phyloP scores from a whole-genome alignment of 2,113 vertebrate species.

The Mugil cephalus region DNA sequence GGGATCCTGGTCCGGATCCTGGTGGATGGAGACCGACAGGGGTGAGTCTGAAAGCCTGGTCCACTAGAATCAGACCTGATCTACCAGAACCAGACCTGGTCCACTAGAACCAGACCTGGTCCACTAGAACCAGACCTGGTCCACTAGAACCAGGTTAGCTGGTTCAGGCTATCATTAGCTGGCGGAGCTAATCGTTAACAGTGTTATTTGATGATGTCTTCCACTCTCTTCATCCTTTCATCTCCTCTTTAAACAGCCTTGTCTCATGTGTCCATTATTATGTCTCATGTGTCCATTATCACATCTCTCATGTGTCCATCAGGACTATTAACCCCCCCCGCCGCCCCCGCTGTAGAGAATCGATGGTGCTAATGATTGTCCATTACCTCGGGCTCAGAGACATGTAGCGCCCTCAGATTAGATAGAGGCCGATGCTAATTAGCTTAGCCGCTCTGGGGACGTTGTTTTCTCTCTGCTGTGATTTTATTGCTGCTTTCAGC shows the following conservation, averaged over 20 bases:
- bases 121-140: too few species aligned
- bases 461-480: slow-evolving; percentile 25
- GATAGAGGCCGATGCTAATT: slow-evolving; percentile 66
- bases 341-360: slow-evolving; percentile 40
- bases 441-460: slow-evolving; percentile 57
- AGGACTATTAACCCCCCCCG: slow-evolving; percentile 13
- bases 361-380: slow-evolving; percentile 76
- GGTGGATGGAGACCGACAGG: slow-evolving; percentile 89
- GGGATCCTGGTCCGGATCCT: slow-evolving; percentile 95
- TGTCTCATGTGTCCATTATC: slow-evolving; percentile 10
- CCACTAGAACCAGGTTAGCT: too few species aligned
- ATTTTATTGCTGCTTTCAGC: slow-evolving; percentile 35
- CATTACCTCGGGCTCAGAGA: slow-evolving; percentile 63
- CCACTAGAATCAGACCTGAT: too few species aligned
- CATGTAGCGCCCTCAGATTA: slow-evolving; percentile 65
- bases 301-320: neutral
- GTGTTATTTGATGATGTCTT: neutral
- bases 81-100: too few species aligned
- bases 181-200: too few species aligned
- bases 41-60: slow-evolving; percentile 65
- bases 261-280: neutral
- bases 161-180: too few species aligned
- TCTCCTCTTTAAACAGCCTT: neutral
- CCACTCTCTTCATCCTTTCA: neutral
- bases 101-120: too few species aligned